Conservation (phyloP, 2,113 vertebrate genomes). For the Solea solea region DNA sequence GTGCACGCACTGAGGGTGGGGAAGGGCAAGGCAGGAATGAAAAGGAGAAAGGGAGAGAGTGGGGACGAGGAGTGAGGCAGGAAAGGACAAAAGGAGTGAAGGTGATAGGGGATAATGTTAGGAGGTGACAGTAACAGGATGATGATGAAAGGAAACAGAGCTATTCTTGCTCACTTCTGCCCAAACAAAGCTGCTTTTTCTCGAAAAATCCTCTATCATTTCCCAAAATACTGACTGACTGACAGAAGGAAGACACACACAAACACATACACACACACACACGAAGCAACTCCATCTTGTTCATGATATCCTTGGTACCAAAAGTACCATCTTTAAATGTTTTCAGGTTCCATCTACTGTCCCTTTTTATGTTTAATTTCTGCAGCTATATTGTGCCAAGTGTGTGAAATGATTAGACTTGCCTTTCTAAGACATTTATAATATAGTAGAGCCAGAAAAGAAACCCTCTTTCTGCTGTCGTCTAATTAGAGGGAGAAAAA, state of each 20-base stretch:
- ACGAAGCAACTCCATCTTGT: conserved; percentile 11
- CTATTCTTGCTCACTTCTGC: conserved; percentile 63
- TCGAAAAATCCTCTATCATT: conserved; percentile 68
- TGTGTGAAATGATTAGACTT: conserved; percentile 67
- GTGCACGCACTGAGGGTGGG: conserved; percentile 20
- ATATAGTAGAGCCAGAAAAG: conserved; percentile 60
- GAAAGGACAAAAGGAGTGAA: conserved; percentile 68
- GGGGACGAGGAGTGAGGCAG: conserved; percentile 37
- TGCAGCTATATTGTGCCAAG: conserved; percentile 59
- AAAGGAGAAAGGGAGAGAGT: conserved; percentile 42
- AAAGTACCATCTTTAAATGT: conserved; percentile 35
- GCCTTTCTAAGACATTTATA: conserved; percentile 49
- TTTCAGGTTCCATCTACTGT: conserved; percentile 31
- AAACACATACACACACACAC: conserved; percentile 29
- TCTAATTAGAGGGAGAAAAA: conserved; percentile 61
- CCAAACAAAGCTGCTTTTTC: conserved; percentile 69
- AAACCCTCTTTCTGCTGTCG: conserved; percentile 51
- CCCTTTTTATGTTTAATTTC: conserved; percentile 60
- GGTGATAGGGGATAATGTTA: conserved; percentile 64
- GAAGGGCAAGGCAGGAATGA: conserved; percentile 40
- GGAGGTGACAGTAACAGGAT: conserved; percentile 70
- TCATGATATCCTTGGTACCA: conserved; percentile 27
- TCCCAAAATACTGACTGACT: conserved; percentile 64
- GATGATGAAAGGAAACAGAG: conserved; percentile 74
- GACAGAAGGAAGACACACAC: conserved; percentile 53